Evolutionary conservation across 1,140 invertebrate species (phyloP).

Genomic region (Gryon sp.): DNA sequence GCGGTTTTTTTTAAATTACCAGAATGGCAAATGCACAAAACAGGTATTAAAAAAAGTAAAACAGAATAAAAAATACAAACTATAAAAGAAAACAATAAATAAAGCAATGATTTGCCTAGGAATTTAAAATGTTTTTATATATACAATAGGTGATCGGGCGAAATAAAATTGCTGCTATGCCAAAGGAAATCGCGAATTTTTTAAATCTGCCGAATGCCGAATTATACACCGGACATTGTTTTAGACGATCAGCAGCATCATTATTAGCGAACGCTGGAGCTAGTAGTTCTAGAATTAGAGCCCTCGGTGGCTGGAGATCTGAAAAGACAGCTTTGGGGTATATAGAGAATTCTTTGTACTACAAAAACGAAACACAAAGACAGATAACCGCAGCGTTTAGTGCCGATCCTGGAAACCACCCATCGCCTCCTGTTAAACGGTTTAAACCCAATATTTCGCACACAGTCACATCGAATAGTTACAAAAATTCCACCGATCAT

Average conservation of each 20-base stretch:
- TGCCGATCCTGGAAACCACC: neutral
- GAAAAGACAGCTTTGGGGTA: conserved; percentile 42
- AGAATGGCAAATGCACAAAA: conserved; percentile 17
- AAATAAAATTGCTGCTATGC: conserved; percentile 42
- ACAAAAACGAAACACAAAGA: conserved; percentile 17
- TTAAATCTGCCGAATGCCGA: conserved; percentile 18
- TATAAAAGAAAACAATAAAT: no score
- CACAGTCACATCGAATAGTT: no score
- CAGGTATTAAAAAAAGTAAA: no score
- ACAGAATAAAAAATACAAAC: no score
- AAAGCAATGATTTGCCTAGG: no score
- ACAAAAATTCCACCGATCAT: no score
- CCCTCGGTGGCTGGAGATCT: conserved; percentile 56
- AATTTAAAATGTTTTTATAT: no score
- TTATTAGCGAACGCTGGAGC: conserved; percentile 56
- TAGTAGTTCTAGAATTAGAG: conserved; percentile 47
- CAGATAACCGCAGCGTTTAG: conserved; percentile 24
- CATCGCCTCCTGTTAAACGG: no score
- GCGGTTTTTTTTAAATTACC: conserved; percentile 36
- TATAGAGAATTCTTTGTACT: conserved; percentile 28
- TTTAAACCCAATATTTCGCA: no score
- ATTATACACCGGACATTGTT: conserved; percentile 41
- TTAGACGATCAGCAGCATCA: conserved; percentile 51
- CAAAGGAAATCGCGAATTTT: conserved; percentile 25
- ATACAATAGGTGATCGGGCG: conserved; percentile 32